Evolutionary conservation across 1,140 invertebrate species (phyloP).

Genomic region (Octopus bimaculoides): DNA sequence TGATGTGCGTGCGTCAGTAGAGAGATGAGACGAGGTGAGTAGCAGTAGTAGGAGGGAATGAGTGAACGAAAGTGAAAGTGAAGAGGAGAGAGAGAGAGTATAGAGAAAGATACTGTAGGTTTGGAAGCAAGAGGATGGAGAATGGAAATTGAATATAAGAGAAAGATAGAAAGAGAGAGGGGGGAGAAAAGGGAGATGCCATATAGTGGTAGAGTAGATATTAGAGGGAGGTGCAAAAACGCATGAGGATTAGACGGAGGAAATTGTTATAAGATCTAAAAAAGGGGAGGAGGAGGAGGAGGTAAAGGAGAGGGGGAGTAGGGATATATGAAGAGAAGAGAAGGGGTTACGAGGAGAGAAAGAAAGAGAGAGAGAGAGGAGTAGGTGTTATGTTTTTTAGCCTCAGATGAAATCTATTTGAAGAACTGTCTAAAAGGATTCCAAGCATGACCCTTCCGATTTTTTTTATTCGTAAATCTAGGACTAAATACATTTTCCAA

Average conservation of each 20-base stretch:
- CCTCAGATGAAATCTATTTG: too few species aligned
- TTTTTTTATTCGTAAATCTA: too few species aligned
- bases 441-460: too few species aligned
- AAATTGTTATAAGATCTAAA: neutral
- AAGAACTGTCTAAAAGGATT: too few species aligned
- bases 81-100: slow-evolving; percentile 1
- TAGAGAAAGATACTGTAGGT: neutral
- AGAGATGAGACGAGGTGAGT: slow-evolving; percentile 9
- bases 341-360: neutral
- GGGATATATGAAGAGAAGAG: neutral
- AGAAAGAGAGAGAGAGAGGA: neutral
- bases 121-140: neutral
- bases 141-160: neutral
- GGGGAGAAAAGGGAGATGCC: slow-evolving; percentile 17
- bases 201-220: slow-evolving; percentile 21
- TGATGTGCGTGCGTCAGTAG: neutral
- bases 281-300: neutral
- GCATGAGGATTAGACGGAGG: neutral
- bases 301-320: neutral
- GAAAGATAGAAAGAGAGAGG: neutral
- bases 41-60: neutral
- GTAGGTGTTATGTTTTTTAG: neutral
- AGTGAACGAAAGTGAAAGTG: slow-evolving; percentile 6
- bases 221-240: neutral
- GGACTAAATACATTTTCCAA: too few species aligned